A percentile compares a stretch with the other conserved stretches of the same genome.
phyloP scores from a whole-genome alignment of 2,113 vertebrate species.

The Urocitellus parryii region DNA sequence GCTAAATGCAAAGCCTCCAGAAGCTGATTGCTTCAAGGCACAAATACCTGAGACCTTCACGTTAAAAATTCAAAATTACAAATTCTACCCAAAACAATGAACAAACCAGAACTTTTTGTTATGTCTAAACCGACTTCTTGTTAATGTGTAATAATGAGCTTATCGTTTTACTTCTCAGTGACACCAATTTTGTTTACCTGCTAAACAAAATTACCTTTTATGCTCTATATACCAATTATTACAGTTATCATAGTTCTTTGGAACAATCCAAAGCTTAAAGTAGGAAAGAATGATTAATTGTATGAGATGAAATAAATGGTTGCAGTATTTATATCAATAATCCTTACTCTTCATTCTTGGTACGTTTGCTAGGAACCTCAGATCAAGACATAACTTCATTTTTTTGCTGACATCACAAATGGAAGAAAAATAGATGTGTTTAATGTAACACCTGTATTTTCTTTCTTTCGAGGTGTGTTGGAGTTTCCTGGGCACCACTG shows the following conservation, averaged over 20 bases:
- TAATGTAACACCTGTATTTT: conserved; percentile 33
- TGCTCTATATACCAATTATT: not conserved
- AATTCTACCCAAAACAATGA: conserved; percentile 13
- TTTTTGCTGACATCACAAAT: not conserved
- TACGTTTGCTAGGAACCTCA: not conserved
- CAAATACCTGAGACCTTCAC: not conserved
- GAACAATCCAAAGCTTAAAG: not conserved
- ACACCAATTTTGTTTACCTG: not conserved
- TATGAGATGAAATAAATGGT: not conserved
- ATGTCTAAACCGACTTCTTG: not conserved
- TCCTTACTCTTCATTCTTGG: not conserved
- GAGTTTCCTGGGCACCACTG: conserved; percentile 98
- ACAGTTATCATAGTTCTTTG: not conserved
- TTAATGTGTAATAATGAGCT: not conserved
- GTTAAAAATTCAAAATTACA: not conserved
- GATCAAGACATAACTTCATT: not conserved
- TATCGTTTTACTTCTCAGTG: not conserved
- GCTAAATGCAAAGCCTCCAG: not conserved
- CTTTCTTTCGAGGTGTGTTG: conserved; percentile 92
- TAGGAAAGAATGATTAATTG: not conserved
- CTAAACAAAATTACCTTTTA: not conserved
- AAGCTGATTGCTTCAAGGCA: not conserved
- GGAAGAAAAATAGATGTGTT: not conserved
- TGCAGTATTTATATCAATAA: not conserved
- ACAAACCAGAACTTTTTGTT: not conserved